phyloP scores from a whole-genome alignment of 2,113 vertebrate species.

The Mesoclemmys tuberculata region DNA sequence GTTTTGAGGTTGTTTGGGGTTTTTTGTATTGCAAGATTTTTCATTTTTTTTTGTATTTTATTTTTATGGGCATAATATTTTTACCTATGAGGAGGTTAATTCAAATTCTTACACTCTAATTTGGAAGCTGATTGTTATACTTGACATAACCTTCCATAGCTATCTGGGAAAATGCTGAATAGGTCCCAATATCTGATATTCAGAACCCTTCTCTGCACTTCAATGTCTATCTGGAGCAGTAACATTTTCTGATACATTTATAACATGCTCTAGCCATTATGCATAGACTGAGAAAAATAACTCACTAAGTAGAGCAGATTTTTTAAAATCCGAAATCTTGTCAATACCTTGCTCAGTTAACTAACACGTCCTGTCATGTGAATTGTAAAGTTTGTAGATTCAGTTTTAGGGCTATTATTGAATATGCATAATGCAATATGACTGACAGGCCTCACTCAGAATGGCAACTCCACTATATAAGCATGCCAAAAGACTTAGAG shows the following conservation, averaged over 20 bases:
- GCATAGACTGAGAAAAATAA: too few species aligned
- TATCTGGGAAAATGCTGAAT: neutral
- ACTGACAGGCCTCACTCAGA: neutral
- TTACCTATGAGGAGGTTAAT: neutral
- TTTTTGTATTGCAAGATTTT: neutral
- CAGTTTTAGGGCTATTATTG: neutral
- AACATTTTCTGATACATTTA: neutral
- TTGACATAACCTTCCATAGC: neutral
- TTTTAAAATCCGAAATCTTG: too few species aligned
- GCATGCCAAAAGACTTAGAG: too few species aligned
- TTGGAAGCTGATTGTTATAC: neutral
- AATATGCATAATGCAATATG: neutral
- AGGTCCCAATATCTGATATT: neutral
- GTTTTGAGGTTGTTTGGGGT: neutral
- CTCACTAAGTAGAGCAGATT: too few species aligned
- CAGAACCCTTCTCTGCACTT: neutral
- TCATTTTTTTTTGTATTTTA: neutral
- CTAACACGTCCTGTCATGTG: too few species aligned
- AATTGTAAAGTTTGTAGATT: too few species aligned
- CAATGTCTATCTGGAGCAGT: fast-evolving
- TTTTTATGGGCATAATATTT: neutral
- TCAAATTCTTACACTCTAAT: neutral
- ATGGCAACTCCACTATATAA: too few species aligned
- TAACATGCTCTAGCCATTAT: too few species aligned
- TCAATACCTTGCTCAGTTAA: too few species aligned